A percentile compares a stretch with the other conserved stretches of the same genome.
These are phyloP conservation scores for Hirtodrosophila cameraria DNA, from an alignment of 2,888 invertebrate genomes.

Conservation along the genomic window DNA sequence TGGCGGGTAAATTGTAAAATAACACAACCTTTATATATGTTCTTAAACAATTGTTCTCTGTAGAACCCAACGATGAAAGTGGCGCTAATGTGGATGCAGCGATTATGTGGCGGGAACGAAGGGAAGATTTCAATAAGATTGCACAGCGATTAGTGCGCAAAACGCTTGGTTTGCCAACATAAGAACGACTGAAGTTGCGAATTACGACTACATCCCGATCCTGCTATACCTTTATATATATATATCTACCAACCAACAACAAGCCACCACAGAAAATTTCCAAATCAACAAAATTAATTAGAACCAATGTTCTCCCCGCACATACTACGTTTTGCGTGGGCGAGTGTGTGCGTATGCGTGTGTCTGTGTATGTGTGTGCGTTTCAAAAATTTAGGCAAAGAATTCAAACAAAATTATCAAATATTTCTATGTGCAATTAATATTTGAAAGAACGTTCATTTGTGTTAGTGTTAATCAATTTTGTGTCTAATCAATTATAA, in stretches of 20 bases:
- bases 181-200: conserved; percentile 36
- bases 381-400: conserved; percentile 20
- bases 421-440: conserved; percentile 17
- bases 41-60: background rate
- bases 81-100: conserved; percentile 99
- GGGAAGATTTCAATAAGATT: conserved; percentile 95
- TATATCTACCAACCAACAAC: background rate
- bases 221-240: conserved; percentile 3
- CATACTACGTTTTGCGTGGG: background rate
- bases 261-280: background rate
- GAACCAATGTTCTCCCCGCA: background rate
- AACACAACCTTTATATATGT: too few species aligned
- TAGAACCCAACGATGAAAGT: conserved; percentile 99
- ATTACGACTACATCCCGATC: background rate
- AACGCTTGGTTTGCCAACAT: conserved; percentile 89
- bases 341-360: conserved; percentile 1
- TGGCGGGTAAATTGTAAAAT: conserved; percentile 89
- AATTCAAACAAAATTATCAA: conserved; percentile 21
- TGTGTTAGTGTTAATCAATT: background rate
- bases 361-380: background rate
- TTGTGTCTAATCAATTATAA: background rate
- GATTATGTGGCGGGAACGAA: conserved; percentile 99
- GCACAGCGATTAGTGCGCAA: conserved; percentile 96
- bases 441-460: conserved; percentile 14
- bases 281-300: too few species aligned